phyloP scores from a whole-genome alignment of 53 echinoderm and acorn worm genomes.

The Echinarachnius parma region DNA sequence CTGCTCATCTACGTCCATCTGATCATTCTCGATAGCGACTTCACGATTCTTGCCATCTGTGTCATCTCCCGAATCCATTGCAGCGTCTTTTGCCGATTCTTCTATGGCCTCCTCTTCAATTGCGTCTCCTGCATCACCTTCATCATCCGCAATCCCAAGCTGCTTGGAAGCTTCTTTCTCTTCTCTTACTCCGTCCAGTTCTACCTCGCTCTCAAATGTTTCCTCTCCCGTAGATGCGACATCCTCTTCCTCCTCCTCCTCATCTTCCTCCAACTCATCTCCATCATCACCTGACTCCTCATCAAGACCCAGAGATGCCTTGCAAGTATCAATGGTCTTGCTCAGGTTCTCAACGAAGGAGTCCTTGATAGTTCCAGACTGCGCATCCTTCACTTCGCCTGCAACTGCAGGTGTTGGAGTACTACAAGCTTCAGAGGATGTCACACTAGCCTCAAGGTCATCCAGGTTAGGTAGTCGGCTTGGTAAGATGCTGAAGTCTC shows the following conservation, averaged over 20 bases:
- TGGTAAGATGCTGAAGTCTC: slow-evolving; percentile 23
- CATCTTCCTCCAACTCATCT: slow-evolving; percentile 22
- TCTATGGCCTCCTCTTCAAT: neutral
- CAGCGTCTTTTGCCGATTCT: slow-evolving; percentile 8
- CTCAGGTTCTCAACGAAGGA: slow-evolving; percentile 71
- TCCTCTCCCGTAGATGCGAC: neutral
- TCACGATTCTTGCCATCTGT: neutral
- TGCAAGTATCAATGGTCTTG: slow-evolving; percentile 82
- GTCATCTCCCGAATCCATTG: slow-evolving; percentile 33
- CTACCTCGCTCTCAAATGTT: slow-evolving; percentile 35
- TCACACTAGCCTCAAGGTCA: slow-evolving; percentile 17
- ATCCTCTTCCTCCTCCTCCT: slow-evolving; percentile 17
- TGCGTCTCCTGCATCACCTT: slow-evolving; percentile 15
- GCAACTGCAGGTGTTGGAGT: neutral
- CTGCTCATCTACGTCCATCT: neutral
- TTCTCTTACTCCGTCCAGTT: slow-evolving; percentile 11
- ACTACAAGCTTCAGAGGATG: slow-evolving; percentile 2
- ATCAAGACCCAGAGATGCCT: slow-evolving; percentile 67
- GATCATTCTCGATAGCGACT: neutral
- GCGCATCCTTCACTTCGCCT: slow-evolving; percentile 5
- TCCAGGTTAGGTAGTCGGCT: slow-evolving; percentile 34
- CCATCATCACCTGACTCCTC: slow-evolving; percentile 15
- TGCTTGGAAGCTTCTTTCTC: neutral
- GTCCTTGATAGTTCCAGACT: slow-evolving; percentile 61
- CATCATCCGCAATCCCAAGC: neutral